Conservation (phyloP, 1,140 invertebrate genomes). For the Lethrus apterus region DNA sequence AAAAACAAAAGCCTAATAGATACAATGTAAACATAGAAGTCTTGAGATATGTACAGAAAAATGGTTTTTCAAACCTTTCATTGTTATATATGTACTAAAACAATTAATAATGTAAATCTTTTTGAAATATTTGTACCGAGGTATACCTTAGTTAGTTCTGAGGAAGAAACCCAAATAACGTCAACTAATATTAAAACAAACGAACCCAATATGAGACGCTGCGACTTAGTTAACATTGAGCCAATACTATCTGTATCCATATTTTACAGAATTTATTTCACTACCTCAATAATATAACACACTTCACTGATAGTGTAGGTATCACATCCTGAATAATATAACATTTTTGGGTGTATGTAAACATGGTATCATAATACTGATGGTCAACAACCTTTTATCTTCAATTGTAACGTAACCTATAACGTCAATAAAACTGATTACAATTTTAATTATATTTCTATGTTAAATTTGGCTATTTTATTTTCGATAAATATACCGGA, state of each 20-base stretch:
- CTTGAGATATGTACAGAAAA: conserved; percentile 83
- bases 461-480: too few species aligned
- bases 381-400: not conserved
- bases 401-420: not conserved
- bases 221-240: conserved; percentile 57
- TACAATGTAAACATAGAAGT: conserved; percentile 83
- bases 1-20: conserved; percentile 71
- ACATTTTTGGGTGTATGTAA: not conserved
- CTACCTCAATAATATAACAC: too few species aligned
- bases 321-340: too few species aligned
- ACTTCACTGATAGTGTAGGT: too few species aligned
- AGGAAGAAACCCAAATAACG: conserved; percentile 81
- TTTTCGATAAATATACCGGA: too few species aligned
- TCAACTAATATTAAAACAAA: conserved; percentile 73
- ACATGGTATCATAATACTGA: not conserved
- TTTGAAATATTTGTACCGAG: conserved; percentile 1
- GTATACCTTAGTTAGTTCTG: conserved; percentile 73
- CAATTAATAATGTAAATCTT: conserved; percentile 18
- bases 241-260: conserved; percentile 27
- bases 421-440: not conserved
- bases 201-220: conserved; percentile 69
- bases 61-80: conserved; percentile 75
- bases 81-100: conserved; percentile 77
- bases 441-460: conserved; percentile 1
- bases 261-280: not conserved